Conservation (phyloP, 1,140 invertebrate genomes). For the Dendrolimus punctatus region DNA sequence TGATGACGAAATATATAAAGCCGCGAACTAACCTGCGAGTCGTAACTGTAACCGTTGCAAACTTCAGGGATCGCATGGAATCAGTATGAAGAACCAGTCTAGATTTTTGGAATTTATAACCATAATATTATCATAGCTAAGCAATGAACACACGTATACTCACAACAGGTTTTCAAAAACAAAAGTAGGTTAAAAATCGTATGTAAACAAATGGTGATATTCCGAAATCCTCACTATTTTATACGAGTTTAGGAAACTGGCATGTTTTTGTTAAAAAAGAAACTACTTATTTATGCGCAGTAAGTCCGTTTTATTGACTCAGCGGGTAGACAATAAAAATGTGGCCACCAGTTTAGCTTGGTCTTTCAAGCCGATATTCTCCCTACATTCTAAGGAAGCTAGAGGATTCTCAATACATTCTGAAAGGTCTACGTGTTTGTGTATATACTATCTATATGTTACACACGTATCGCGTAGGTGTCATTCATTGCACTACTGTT, state of each 20-base stretch:
- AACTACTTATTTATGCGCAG: constrained; percentile 35
- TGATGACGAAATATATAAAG: no score
- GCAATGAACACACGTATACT: no score
- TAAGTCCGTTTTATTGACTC: constrained; percentile 46
- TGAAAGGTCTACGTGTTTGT: constrained; percentile 26
- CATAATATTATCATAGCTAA: no score
- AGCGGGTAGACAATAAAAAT: constrained; percentile 40
- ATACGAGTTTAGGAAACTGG: constrained; percentile 5
- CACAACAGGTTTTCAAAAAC: no score
- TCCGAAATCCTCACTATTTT: no score
- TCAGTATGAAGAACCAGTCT: no score
- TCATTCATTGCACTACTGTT: constrained; percentile 53
- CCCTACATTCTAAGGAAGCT: constrained; percentile 11
- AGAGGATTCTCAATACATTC: constrained; percentile 10
- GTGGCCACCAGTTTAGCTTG: constrained; percentile 28
- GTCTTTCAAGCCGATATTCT: constrained; percentile 13
- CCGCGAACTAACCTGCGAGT: no score
- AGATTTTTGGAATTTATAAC: no score
- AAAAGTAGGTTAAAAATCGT: no score
- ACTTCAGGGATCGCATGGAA: no score
- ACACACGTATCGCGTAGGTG: constrained; percentile 45
- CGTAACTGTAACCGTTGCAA: no score
- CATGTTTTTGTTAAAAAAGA: constrained; percentile 3
- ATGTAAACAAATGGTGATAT: no score
- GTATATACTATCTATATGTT: constrained; percentile 25